Conservation (phyloP, 2,113 vertebrate species). For the Tupaia tana region DNA sequence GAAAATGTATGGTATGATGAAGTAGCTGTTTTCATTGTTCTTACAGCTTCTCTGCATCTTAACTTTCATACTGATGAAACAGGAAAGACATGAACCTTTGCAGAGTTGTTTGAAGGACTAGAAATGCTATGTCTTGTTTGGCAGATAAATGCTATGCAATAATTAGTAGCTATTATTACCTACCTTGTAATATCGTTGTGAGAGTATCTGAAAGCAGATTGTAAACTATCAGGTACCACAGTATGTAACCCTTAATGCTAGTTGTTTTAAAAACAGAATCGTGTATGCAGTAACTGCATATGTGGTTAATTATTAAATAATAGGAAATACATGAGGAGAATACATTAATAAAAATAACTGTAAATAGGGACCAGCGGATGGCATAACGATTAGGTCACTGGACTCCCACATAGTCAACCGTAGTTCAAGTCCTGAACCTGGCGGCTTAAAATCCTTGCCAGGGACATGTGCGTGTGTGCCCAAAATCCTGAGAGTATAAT, state of each 20-base stretch:
- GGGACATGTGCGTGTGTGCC: too few species aligned
- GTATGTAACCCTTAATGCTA: not conserved
- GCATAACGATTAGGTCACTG: too few species aligned
- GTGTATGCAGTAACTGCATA: not conserved
- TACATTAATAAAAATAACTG: not conserved
- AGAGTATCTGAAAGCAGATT: not conserved
- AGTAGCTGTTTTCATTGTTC: not conserved
- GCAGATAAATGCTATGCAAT: not conserved
- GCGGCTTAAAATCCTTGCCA: too few species aligned
- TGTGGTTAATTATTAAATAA: not conserved
- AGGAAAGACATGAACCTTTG: not conserved
- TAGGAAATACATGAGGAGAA: not conserved
- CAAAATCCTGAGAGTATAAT: too few species aligned
- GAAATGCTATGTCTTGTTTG: not conserved
- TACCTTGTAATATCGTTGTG: not conserved
- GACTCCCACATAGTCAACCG: too few species aligned
- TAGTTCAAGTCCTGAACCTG: too few species aligned
- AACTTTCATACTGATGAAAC: conserved; percentile 15
- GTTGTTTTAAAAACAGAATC: not conserved
- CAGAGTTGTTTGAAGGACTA: not conserved
- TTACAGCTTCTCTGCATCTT: not conserved
- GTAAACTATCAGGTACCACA: not conserved
- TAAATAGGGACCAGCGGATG: too few species aligned
- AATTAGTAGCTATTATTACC: not conserved
- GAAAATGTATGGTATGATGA: not conserved